A percentile compares a stretch with the other conserved stretches of the same genome.
phyloP scores from a whole-genome alignment of 2,888 invertebrate species.

The Hyposoter didymator region DNA sequence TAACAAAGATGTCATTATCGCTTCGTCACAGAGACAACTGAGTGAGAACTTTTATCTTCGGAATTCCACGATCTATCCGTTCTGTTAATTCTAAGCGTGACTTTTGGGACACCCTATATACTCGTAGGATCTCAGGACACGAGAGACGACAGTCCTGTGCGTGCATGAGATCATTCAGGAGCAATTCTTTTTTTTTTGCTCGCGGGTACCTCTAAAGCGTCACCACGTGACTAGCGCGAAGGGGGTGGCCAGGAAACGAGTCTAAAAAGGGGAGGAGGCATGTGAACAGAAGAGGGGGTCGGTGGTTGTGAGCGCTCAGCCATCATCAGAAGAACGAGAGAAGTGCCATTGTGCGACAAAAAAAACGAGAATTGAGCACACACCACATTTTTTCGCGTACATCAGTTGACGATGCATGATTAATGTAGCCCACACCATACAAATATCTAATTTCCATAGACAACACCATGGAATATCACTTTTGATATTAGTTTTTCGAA shows the following conservation, averaged over 20 bases:
- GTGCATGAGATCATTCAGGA: slow-evolving; percentile 48
- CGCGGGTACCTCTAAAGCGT: slow-evolving; percentile 51
- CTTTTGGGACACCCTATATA: neutral
- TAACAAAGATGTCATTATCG: neutral
- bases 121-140: slow-evolving; percentile 21
- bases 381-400: slow-evolving; percentile 33
- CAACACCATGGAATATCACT: too few species aligned
- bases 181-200: slow-evolving; percentile 42
- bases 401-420: slow-evolving; percentile 31
- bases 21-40: neutral
- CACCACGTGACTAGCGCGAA: slow-evolving; percentile 49
- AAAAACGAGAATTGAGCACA: slow-evolving; percentile 69
- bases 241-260: slow-evolving; percentile 49
- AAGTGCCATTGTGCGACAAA: slow-evolving; percentile 75
- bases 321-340: slow-evolving; percentile 63
- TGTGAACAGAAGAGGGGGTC: slow-evolving; percentile 46
- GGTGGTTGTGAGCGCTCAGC: slow-evolving; percentile 45
- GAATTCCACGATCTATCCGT: neutral
- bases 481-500: neutral
- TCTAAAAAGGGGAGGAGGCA: slow-evolving; percentile 21
- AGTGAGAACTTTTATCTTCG: neutral
- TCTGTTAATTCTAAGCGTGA: neutral
- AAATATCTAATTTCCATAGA: neutral
- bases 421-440: slow-evolving; percentile 12
- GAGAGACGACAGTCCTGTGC: slow-evolving; percentile 45